Base-by-base conservation (phyloP, 2,888 invertebrate species). In the Agrochola circellaris region DNA sequence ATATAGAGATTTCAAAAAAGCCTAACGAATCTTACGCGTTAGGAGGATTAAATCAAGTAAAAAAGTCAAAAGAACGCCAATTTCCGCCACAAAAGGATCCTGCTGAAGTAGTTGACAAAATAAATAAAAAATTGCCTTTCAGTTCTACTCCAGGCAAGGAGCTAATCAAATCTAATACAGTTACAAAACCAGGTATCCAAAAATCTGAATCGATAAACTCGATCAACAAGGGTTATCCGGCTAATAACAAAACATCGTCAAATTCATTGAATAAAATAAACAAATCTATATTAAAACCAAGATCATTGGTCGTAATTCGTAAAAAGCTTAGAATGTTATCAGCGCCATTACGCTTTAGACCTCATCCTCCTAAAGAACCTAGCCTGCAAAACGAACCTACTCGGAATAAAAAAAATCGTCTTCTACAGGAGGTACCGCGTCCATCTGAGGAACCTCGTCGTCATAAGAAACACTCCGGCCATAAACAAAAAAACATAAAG, bases 121-220 rank as follows among this genome's bases (percentile, higher is more conserved):
- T 6, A 5, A 65, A 30, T 38, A 65, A 58, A 51, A 64, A 68
- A 26, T 8, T 45, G 15, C 20, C 69, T 15, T 62, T 58, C 5
- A 54, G 2, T 70, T 17, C n/a, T 26, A 54, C 2, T 42, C 51
- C 20, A 51, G 30, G n/a, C 0, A 70, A 62, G 5, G n/a, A 71
- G 13, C 15, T 30, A 48, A 61, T 56, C 15, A 71, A 71, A 71
- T 23, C 64, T 13, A 42, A 65, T 51, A 54, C 13, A n/a, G 26
- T 13, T 3, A 67, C 15, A 65, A 56, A 9, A 15, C 51, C n/a
- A n/a, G n/a, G n/a, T 7, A 34, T 67, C 5, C 26, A 54, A 20
- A 70, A 73, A 58, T 65, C 69, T 1, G 13, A 60, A 58, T 75
- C 51, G 61, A 45, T 65, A 38, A 61, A 20, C 42, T 83, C 68